Base-by-base conservation (phyloP, 2,888 invertebrate genomes). In the Alloscopus bannaensis region DNA sequence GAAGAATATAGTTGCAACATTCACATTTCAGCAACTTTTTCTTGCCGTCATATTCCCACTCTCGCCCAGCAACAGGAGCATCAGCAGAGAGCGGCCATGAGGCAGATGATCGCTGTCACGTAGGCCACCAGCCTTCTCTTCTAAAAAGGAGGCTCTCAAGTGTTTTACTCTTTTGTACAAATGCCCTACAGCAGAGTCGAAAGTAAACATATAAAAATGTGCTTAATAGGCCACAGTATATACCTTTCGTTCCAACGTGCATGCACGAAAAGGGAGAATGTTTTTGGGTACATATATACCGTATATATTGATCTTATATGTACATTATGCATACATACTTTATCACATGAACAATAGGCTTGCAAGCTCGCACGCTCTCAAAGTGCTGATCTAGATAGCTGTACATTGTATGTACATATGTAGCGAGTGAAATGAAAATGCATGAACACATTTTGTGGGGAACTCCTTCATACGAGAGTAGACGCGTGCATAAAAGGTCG, bases 401-500 rank as follows among this genome's bases (percentile, higher is more conserved):
- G 24, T 28, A 65, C 26, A 65, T 3, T 50, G 36, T 69, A 28
- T 42, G 16, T n/a, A 18, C n/a, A 68, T 40, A 40, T 3, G 22
- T 29, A 3, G 47, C 18, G 47, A 47, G 52, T 71, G 26, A 71
- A 62, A 50, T 11, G 36, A 31, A 47, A 60, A 22, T 60, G 62
- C 62, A 71, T 71, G 71, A 60, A 50, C 2, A 62, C n/a, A n/a
- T n/a, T 18, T 71, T 71, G 26, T 71, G 60, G 62, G 64, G 60
- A 64, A 52, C 62, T 72, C 72, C 72, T 72, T 55, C 47, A 24
- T 60, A 52, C 64, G 52, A 60, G 55, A 31, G 29, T 45, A 24
- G 72, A 72, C 72, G 72, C 72, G 64, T 72, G 72, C 72, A 72
- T 71, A 71, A 40, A 72, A 72, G 72, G 72, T 52, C 72, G 52